Percentiles rank a stretch among this genome's conserved stretches.
These are phyloP conservation scores for Diadophis punctatus DNA, from an alignment of 2,113 vertebrate genomes.

Conservation along the genomic window DNA sequence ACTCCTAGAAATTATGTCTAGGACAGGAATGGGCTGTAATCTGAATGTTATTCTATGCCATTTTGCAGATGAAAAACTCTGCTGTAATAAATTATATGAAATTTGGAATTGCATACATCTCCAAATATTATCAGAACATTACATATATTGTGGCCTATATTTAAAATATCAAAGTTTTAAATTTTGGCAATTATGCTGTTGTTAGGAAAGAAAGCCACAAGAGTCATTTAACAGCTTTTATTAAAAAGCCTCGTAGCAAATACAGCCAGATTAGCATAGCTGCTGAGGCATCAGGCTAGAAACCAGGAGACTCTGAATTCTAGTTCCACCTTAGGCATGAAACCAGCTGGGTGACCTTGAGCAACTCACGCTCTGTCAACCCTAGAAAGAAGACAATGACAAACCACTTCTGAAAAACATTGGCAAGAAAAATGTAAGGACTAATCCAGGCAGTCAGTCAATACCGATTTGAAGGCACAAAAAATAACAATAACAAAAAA, in stretches of 20 bases:
- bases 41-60: background rate
- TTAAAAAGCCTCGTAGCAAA: background rate
- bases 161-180: background rate
- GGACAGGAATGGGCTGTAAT: background rate
- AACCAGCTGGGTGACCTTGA: background rate
- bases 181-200: background rate
- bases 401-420: background rate
- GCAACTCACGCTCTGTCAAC: background rate
- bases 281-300: background rate
- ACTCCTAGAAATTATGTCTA: background rate
- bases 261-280: background rate
- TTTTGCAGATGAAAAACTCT: background rate
- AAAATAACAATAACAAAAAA: background rate
- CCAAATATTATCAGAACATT: slow-evolving; percentile 6
- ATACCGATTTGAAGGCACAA: background rate
- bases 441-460: background rate
- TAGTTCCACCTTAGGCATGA: background rate
- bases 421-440: background rate
- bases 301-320: background rate
- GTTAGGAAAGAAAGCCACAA: background rate
- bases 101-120: slow-evolving; percentile 3
- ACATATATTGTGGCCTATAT: background rate
- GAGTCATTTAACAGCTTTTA: background rate
- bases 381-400: background rate
- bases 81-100: background rate